phyloP scores from a whole-genome alignment of 2,797 vertebrate genomes.

The Hippocampus kuda region DNA sequence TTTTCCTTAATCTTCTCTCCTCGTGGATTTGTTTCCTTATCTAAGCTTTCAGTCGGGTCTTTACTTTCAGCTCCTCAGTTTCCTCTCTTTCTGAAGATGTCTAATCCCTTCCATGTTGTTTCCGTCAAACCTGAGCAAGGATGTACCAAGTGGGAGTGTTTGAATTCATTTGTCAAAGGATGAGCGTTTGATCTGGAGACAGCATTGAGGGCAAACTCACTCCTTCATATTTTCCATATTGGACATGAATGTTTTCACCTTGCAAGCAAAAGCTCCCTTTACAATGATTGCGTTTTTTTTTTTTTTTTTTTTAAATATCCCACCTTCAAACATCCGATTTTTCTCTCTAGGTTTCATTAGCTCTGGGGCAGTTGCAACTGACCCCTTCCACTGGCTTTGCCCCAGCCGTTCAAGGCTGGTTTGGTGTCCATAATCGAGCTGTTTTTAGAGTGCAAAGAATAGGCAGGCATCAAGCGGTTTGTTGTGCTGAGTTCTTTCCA shows the following conservation, averaged over 20 bases:
- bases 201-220: neutral
- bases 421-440: slow-evolving; percentile 43
- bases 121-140: neutral
- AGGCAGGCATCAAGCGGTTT: slow-evolving; percentile 53
- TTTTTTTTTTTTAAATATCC: neutral
- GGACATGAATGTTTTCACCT: neutral
- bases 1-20: neutral
- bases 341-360: slow-evolving; percentile 1
- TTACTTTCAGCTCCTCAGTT: neutral
- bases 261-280: neutral
- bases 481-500: slow-evolving; percentile 51
- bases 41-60: neutral
- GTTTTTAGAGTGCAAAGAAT: slow-evolving; percentile 22
- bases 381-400: slow-evolving; percentile 23
- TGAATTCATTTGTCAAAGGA: neutral
- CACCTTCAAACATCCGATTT: neutral
- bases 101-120: neutral
- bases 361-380: slow-evolving; percentile 16
- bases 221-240: neutral
- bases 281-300: neutral
- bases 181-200: neutral
- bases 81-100: neutral
- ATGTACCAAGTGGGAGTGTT: neutral
- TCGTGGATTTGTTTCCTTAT: neutral
- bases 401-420: slow-evolving; percentile 39